Percentiles rank a stretch among this genome's conserved stretches.
Evolutionary conservation across 1,140 invertebrate genomes (phyloP).

Genomic region (Brachionus angularis): DNA sequence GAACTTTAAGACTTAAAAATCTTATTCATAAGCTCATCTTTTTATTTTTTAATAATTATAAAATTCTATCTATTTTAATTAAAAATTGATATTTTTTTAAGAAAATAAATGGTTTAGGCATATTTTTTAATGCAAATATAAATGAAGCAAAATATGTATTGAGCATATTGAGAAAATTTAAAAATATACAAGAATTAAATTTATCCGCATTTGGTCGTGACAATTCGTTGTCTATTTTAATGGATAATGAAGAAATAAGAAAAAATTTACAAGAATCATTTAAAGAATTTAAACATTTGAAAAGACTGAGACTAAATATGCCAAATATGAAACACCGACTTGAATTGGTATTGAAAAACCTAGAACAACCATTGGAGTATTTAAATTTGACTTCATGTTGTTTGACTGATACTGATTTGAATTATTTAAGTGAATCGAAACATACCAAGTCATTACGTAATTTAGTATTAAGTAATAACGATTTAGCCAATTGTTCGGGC

Average conservation of each 20-base stretch:
- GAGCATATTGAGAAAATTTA: constrained; percentile 7
- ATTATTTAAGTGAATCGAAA: not conserved
- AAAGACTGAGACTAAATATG: not conserved
- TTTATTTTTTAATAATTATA: not conserved
- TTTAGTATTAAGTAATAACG: constrained; percentile 16
- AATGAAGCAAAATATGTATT: constrained; percentile 13
- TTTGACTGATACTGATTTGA: not conserved
- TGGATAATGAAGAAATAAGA: not conserved
- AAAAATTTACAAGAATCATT: not conserved
- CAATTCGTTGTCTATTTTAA: not conserved
- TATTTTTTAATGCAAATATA: constrained; percentile 26
- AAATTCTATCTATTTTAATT: not conserved
- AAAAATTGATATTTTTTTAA: not conserved
- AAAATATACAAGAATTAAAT: constrained; percentile 19
- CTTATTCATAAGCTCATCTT: not conserved
- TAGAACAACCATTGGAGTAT: not conserved
- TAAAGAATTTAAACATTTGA: not conserved
- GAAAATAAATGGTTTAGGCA: not conserved
- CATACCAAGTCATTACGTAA: not conserved
- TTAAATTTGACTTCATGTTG: constrained; percentile 30
- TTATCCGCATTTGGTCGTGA: constrained; percentile 18
- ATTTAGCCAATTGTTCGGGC: not conserved
- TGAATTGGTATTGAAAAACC: not conserved
- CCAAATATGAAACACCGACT: not conserved
- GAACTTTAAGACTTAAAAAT: not conserved